Base-by-base conservation (phyloP, 2,888 invertebrate species). In the Suillia variegata region DNA sequence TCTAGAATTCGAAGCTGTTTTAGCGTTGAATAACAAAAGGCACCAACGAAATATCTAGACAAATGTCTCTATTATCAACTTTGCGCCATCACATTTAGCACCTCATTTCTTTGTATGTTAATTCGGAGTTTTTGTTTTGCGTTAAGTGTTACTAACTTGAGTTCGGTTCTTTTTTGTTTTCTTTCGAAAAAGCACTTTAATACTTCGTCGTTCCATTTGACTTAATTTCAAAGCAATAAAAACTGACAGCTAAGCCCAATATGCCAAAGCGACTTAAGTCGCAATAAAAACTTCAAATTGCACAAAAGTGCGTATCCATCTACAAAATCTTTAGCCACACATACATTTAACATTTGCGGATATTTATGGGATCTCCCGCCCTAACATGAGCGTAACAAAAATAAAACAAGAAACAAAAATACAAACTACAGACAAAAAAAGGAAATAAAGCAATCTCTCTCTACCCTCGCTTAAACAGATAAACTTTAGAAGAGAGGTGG, bases 401-500 rank as follows among this genome's bases (percentile, higher is more conserved):
- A n/a, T 6, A 38, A 38, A 38, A n/a, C 8, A 6, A 13, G 38
- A 13, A 38, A 8, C 8, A 38, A 13, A 4, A 8, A 38, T 13
- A 8, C 4, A 38, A 38, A n/a, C 8, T 4, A 38, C 12, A 13
- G n/a, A n/a, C 8, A 38, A 38, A 8, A 8, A n/a, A n/a, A n/a
- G 13, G 15, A 38, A 6, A n/a, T n/a, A 8, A 38, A 38, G 4
- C 38, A 38, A 38, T 38, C 31, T 12, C 31, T 12, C 31, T 13
- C 38, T 4, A 38, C 5, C 31, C 6, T 8, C 5, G 38, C 38
- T 13, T 4, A 8, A 38, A n/a, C 8, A 38, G n/a, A 38, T 4
- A 4, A 6, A 38, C 38, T 51, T 70, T 74, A 66, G 74, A 73
- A 71, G 68, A 71, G 68, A 72, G 74, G 71, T 72, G 70, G 68